These are phyloP conservation scores for Actenoides lindsayi DNA, from an alignment of 2,113 vertebrate species.

Conservation along the genomic window DNA sequence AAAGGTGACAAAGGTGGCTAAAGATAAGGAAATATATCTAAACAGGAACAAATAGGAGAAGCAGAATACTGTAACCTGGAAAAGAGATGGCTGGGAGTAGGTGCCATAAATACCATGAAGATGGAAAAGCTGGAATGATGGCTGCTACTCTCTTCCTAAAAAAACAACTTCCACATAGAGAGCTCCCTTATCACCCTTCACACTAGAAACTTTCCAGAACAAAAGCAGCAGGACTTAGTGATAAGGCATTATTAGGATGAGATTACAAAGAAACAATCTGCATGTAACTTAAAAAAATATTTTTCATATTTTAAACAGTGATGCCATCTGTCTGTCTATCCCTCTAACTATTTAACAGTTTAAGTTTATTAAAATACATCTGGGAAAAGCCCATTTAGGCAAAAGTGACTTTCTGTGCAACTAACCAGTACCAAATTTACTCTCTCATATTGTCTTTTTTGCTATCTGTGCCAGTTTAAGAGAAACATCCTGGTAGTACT, in stretches of 20 bases:
- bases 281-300: not conserved
- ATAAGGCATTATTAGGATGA: not conserved
- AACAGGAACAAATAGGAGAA: not conserved
- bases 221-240: not conserved
- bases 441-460: constrained; percentile 33
- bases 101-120: not conserved
- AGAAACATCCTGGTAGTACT: constrained; percentile 44
- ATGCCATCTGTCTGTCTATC: not conserved
- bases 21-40: not conserved
- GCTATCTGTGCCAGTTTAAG: constrained; percentile 35
- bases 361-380: not conserved
- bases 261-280: not conserved
- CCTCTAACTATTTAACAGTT: not conserved
- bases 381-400: not conserved
- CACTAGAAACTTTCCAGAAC: not conserved
- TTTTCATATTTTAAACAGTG: not conserved
- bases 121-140: not conserved
- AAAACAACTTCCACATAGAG: rapidly evolving
- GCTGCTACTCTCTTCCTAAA: not conserved
- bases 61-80: not conserved
- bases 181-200: not conserved
- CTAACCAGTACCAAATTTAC: constrained; percentile 15
- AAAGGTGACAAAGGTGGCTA: not conserved
- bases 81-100: not conserved
- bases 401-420: not conserved